phyloP scores from a whole-genome alignment of 2,113 vertebrate genomes.

The Phoenicopterus ruber region DNA sequence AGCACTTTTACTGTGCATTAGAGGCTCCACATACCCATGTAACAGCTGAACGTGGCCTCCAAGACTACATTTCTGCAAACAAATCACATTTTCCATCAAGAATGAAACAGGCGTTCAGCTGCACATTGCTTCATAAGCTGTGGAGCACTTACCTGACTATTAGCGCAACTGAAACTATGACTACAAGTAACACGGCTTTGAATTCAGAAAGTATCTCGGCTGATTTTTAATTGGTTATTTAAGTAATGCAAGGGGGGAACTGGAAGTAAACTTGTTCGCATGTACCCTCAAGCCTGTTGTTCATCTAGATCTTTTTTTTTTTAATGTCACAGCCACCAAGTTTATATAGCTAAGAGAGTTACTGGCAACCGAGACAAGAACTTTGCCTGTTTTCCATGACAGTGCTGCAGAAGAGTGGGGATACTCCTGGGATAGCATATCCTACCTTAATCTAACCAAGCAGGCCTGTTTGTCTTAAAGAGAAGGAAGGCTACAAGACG shows the following conservation, averaged over 20 bases:
- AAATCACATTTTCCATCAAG: conserved; percentile 1
- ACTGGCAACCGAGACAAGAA: neutral
- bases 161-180: neutral
- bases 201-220: neutral
- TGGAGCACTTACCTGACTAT: neutral
- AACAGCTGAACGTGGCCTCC: neutral
- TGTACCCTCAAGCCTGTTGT: neutral
- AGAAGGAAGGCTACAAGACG: neutral
- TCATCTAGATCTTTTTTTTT: neutral
- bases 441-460: neutral
- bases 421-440: neutral
- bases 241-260: neutral
- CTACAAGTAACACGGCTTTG: neutral
- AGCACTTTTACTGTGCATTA: neutral
- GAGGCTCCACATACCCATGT: fast-evolving
- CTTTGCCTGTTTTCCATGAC: neutral
- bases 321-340: neutral
- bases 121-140: neutral
- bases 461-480: neutral
- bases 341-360: neutral
- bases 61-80: neutral
- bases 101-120: neutral
- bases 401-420: neutral
- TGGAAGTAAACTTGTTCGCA: neutral
- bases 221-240: neutral